Conservation (phyloP, 2,797 vertebrate species). For the Spheniscus humboldti region DNA sequence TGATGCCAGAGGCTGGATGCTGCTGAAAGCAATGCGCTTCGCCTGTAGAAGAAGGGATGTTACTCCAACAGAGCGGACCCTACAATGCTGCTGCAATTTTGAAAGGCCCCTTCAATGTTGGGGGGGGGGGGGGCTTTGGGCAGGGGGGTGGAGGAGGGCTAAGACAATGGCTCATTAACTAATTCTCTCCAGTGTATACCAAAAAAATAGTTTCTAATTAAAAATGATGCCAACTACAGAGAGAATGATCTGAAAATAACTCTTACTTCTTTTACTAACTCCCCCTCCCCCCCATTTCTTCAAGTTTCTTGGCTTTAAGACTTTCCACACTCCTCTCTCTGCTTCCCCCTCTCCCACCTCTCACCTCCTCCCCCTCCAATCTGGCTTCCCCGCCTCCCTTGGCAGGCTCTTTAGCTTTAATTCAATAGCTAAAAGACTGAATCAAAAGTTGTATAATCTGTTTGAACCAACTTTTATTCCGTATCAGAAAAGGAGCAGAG, state of each 20-base stretch:
- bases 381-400: conserved; percentile 78
- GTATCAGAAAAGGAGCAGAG: background rate
- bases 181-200: conserved; percentile 36
- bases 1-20: conserved; percentile 52
- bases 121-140: background rate
- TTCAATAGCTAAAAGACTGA: conserved; percentile 77
- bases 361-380: conserved; percentile 81
- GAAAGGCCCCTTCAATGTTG: background rate
- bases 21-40: background rate
- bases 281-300: conserved; percentile 23
- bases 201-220: conserved; percentile 70
- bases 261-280: conserved; percentile 73
- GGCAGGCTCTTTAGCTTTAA: conserved; percentile 78
- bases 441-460: conserved; percentile 76
- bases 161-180: conserved; percentile 16
- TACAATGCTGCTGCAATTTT: background rate
- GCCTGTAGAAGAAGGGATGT: background rate
- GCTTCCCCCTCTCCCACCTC: conserved; percentile 78
- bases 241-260: conserved; percentile 63
- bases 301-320: conserved; percentile 77
- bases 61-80: background rate
- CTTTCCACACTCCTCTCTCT: conserved; percentile 72
- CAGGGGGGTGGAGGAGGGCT: accelerated
- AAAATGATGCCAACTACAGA: conserved; percentile 59
- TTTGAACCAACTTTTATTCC: conserved; percentile 74